phyloP scores from a whole-genome alignment of 2,888 invertebrate genomes.

The Acanthopleura granulata region DNA sequence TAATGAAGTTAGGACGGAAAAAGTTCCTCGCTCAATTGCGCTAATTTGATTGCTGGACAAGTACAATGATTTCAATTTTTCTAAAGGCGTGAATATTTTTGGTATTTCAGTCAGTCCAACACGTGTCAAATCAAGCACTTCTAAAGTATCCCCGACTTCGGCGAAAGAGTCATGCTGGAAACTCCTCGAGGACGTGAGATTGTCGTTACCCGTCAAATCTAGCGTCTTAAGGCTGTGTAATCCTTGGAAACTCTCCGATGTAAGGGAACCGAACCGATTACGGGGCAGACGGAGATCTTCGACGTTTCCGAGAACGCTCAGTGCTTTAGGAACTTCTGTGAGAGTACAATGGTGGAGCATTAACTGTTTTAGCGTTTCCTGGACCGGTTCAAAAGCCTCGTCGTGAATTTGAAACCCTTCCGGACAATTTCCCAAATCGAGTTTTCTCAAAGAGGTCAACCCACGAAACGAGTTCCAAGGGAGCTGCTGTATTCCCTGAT shows the following conservation, averaged over 20 bases:
- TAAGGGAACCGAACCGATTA: background rate
- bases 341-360: background rate
- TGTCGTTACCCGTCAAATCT: background rate
- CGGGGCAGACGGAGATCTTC: background rate
- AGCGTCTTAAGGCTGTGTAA: background rate
- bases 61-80: slow-evolving; percentile 2
- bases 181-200: background rate
- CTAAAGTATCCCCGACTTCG: background rate
- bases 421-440: background rate
- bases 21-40: background rate
- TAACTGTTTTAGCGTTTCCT: background rate
- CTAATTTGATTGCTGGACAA: background rate
- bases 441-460: background rate
- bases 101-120: background rate
- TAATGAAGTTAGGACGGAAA: background rate
- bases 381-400: background rate
- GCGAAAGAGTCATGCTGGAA: background rate
- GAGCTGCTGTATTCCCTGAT: background rate
- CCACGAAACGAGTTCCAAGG: background rate
- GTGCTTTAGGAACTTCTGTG: background rate
- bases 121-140: background rate
- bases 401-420: background rate
- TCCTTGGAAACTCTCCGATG: background rate
- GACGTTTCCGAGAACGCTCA: background rate
- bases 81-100: background rate